Percentiles rank a stretch among this genome's conserved stretches.
These are phyloP conservation scores for Thalassaphorura encarpata DNA, from an alignment of 1,140 invertebrate species.

Conservation along the genomic window DNA sequence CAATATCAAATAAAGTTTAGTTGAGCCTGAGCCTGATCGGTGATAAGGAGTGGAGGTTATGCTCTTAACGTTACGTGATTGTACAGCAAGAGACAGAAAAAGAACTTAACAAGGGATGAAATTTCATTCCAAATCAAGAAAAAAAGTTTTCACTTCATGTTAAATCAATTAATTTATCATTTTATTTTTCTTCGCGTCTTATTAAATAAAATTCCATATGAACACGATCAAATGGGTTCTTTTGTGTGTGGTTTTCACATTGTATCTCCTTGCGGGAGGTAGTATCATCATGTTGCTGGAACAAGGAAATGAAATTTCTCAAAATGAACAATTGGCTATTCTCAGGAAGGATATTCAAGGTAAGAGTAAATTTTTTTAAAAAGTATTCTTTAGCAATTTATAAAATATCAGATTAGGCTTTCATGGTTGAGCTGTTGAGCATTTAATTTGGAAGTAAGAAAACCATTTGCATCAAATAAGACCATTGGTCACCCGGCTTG, in stretches of 20 bases:
- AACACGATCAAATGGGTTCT: slow-evolving; percentile 24
- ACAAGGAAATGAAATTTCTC: slow-evolving; percentile 22
- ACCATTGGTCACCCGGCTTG: too few relatives aligned
- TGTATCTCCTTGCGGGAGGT: slow-evolving; percentile 25
- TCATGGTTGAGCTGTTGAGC: not conserved
- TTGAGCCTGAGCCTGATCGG: too few relatives aligned
- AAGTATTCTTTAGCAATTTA: not conserved
- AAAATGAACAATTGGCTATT: slow-evolving; percentile 19
- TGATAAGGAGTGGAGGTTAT: too few relatives aligned
- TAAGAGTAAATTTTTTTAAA: slow-evolving; percentile 19
- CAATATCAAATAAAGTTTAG: too few relatives aligned
- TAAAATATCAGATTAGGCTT: not conserved
- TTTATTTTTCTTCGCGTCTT: too few relatives aligned
- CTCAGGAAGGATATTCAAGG: slow-evolving; percentile 25
- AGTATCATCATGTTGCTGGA: slow-evolving; percentile 28
- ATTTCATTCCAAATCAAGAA: too few relatives aligned
- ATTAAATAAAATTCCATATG: too few relatives aligned
- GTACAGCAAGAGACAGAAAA: too few relatives aligned
- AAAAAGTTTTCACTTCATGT: too few relatives aligned
- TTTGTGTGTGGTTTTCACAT: slow-evolving; percentile 17
- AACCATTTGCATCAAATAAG: not conserved
- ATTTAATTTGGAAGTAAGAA: not conserved
- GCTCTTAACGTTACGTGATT: too few relatives aligned
- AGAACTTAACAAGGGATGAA: too few relatives aligned
- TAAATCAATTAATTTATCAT: too few relatives aligned